Percentiles rank a stretch among this genome's conserved stretches.
phyloP scores from a whole-genome alignment of 2,797 vertebrate species.

The Thamnophis elegans region DNA sequence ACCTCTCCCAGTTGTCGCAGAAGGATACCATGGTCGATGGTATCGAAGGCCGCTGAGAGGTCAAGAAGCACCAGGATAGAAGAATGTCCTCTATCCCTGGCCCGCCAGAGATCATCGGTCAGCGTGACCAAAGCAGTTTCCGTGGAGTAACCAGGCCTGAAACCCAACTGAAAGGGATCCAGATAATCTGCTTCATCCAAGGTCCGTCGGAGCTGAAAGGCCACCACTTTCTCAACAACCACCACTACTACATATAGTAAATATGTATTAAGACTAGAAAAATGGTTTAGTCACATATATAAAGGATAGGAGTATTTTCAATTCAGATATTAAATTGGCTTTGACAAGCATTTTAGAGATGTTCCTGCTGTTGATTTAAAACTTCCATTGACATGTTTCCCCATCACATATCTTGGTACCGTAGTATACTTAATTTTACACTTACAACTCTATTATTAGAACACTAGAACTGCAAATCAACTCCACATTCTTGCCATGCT shows the following conservation, averaged over 20 bases:
- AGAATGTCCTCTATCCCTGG: no score
- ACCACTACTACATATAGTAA: not conserved
- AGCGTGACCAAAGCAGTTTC: no score
- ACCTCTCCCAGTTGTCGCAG: no score
- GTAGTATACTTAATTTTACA: not conserved
- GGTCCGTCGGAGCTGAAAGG: no score
- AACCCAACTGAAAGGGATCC: no score
- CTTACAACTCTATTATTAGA: not conserved
- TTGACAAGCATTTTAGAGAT: not conserved
- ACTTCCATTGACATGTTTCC: not conserved
- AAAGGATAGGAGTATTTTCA: not conserved
- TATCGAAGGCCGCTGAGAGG: no score
- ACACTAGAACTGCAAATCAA: not conserved
- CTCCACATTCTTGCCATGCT: not conserved
- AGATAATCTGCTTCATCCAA: no score
- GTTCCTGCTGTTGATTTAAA: not conserved
- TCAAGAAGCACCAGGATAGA: no score
- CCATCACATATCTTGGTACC: not conserved
- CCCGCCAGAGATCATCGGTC: no score
- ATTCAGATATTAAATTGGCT: not conserved
- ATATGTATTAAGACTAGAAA: not conserved
- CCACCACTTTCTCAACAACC: no score
- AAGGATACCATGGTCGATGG: no score
- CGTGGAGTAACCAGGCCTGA: no score
- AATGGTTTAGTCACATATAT: not conserved